Conservation (phyloP, 1,140 invertebrate species). For the Scylla paramamosain region DNA sequence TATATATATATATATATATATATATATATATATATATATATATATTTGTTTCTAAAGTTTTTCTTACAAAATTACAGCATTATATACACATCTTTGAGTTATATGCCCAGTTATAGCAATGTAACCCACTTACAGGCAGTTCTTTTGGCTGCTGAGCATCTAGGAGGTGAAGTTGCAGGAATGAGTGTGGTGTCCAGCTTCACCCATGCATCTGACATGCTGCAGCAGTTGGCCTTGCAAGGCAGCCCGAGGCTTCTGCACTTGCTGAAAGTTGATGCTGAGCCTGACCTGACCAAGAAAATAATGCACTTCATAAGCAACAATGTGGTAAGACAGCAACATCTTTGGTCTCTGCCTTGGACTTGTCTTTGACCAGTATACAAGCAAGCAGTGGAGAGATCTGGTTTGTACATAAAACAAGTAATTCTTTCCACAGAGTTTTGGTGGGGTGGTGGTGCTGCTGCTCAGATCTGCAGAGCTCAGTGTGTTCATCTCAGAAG, state of each 20-base stretch:
- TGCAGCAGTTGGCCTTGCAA: constrained; percentile 48
- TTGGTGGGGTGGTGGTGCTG: constrained; percentile 58
- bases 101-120: too few species aligned
- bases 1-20: too few species aligned
- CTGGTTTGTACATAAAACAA: too few species aligned
- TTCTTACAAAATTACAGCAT: too few species aligned
- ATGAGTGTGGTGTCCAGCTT: constrained; percentile 67
- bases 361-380: not conserved
- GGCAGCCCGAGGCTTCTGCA: constrained; percentile 33
- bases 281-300: constrained; percentile 28
- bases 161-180: constrained; percentile 47
- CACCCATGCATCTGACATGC: constrained; percentile 28
- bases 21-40: too few species aligned
- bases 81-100: too few species aligned
- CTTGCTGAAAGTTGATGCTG: constrained; percentile 32
- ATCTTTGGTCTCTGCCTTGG: not conserved
- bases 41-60: too few species aligned
- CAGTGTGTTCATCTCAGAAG: constrained; percentile 54
- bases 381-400: too few species aligned
- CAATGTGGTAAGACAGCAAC: constrained; percentile 61
- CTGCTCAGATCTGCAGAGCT: constrained; percentile 51
- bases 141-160: constrained; percentile 52
- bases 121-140: constrained; percentile 46
- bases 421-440: constrained; percentile 32
- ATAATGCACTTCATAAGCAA: constrained; percentile 51